Evolutionary conservation across 2,888 invertebrate species (phyloP).

Genomic region (Thecophora atra): DNA sequence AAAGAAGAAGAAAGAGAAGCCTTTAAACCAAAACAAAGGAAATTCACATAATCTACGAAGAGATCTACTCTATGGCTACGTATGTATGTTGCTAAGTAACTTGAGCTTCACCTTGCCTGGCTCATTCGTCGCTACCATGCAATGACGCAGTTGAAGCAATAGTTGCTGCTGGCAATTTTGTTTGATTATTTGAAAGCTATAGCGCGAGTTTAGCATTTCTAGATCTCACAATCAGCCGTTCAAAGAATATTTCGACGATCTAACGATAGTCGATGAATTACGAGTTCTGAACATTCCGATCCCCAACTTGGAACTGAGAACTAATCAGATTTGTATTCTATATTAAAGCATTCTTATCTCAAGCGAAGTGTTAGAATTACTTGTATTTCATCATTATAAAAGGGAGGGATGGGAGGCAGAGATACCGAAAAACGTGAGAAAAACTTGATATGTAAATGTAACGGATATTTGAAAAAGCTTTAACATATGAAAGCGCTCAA

Average conservation of each 20-base stretch:
- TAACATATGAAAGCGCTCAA: too few species aligned
- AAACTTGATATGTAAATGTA: too few species aligned
- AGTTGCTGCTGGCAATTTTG: not conserved
- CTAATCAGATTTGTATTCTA: not conserved
- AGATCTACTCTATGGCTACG: not conserved
- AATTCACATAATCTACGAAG: not conserved
- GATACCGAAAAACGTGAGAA: too few species aligned
- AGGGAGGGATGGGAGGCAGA: too few species aligned
- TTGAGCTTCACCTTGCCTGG: conserved; percentile 9
- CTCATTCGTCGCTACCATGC: not conserved
- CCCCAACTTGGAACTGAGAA: conserved; percentile 12
- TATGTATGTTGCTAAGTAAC: not conserved
- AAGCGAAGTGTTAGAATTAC: too few species aligned
- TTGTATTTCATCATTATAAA: too few species aligned
- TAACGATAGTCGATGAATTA: not conserved
- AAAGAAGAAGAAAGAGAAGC: not conserved
- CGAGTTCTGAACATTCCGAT: not conserved
- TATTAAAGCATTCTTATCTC: too few species aligned
- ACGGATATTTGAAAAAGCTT: too few species aligned
- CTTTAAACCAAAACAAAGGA: too few species aligned
- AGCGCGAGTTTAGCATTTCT: conserved; percentile 10
- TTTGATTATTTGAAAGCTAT: not conserved
- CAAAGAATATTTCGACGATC: not conserved
- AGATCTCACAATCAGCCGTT: not conserved
- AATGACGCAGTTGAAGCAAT: not conserved